phyloP scores from a whole-genome alignment of 1,140 invertebrate genomes.

The Calycopis cecrops region DNA sequence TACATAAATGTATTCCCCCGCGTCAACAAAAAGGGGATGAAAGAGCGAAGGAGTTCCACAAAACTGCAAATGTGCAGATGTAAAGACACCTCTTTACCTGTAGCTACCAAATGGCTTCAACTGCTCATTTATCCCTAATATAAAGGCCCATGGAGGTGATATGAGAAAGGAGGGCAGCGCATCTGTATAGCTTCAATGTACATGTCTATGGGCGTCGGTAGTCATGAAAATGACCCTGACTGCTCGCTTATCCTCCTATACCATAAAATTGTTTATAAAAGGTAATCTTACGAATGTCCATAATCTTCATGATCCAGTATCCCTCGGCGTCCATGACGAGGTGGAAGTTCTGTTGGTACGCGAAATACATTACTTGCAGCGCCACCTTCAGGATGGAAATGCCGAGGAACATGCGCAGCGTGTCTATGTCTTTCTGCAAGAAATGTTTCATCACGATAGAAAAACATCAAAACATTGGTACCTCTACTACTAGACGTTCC shows the following conservation, averaged over 20 bases:
- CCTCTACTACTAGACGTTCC: too few relatives aligned
- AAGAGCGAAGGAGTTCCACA: too few relatives aligned
- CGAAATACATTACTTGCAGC: slow-evolving; percentile 42
- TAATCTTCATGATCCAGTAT: slow-evolving; percentile 38
- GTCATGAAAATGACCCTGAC: background rate
- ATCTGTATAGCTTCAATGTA: background rate
- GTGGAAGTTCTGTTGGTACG: slow-evolving; percentile 34
- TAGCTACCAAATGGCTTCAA: too few relatives aligned
- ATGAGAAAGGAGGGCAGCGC: background rate
- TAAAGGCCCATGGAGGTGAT: too few relatives aligned
- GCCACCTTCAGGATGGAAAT: slow-evolving; percentile 41
- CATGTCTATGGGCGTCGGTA: background rate
- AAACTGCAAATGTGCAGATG: too few relatives aligned
- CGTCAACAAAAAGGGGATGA: too few relatives aligned
- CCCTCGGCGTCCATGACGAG: slow-evolving; percentile 21
- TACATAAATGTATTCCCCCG: too few relatives aligned
- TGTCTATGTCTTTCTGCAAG: slow-evolving; percentile 47
- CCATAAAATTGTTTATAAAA: background rate
- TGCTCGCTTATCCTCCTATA: background rate
- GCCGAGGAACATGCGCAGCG: slow-evolving; percentile 49
- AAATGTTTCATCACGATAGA: slow-evolving; percentile 3
- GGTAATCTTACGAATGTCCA: slow-evolving; percentile 45
- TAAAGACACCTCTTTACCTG: too few relatives aligned
- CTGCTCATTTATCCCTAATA: too few relatives aligned
- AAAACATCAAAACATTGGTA: too few relatives aligned